Evolutionary conservation across 2,113 vertebrate species (phyloP).

Genomic region (Trogon surrucura): DNA sequence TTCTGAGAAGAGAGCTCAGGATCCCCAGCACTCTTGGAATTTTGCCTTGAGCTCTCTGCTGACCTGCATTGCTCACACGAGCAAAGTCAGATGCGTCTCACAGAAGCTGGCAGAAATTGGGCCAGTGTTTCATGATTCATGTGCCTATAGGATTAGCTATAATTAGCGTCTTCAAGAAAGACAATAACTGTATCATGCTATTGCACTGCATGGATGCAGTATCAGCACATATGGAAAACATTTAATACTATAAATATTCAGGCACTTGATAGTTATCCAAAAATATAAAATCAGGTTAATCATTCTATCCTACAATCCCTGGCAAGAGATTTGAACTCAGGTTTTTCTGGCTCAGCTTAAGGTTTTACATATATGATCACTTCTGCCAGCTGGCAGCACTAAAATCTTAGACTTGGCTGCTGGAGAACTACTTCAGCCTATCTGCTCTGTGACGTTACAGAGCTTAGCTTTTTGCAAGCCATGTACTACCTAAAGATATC

Average conservation of each 20-base stretch:
- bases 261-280: constrained; percentile 69
- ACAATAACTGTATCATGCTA: constrained; percentile 42
- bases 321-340: constrained; percentile 69
- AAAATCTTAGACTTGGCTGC: background rate
- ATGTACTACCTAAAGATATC: constrained; percentile 58
- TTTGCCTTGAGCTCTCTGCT: constrained; percentile 49
- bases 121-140: constrained; percentile 33
- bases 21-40: constrained; percentile 4
- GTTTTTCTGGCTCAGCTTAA: constrained; percentile 67
- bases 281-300: constrained; percentile 74
- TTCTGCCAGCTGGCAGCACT: constrained; percentile 58
- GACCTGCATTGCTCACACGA: constrained; percentile 36
- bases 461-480: constrained; percentile 55
- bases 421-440: constrained; percentile 35
- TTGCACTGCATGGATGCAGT: constrained; percentile 33
- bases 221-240: constrained; percentile 74
- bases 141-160: constrained; percentile 48
- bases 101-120: constrained; percentile 40
- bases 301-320: constrained; percentile 69
- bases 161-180: constrained; percentile 33
- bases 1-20: background rate
- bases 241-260: constrained; percentile 73
- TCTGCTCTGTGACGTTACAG: background rate
- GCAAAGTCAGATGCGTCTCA: constrained; percentile 5
- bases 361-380: constrained; percentile 52